These are phyloP conservation scores for Lytechinus pictus DNA, from an alignment of 35 echinoderm and acorn worm genomes.

Conservation along the genomic window DNA sequence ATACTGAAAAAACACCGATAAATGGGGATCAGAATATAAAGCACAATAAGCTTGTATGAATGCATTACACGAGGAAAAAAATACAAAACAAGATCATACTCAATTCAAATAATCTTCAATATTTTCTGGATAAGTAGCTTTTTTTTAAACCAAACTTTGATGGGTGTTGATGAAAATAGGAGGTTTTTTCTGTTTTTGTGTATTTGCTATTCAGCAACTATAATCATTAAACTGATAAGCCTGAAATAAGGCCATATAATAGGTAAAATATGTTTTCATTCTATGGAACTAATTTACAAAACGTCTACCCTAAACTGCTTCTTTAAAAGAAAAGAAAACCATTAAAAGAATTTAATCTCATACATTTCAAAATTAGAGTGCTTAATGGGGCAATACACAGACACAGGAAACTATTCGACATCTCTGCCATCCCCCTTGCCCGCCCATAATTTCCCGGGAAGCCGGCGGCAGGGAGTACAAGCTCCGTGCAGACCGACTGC, in stretches of 20 bases:
- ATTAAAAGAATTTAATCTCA: neutral
- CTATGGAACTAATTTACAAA: neutral
- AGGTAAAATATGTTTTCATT: neutral
- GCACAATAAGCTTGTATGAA: too few relatives aligned
- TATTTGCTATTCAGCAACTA: too few relatives aligned
- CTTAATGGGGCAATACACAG: neutral
- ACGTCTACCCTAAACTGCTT: neutral
- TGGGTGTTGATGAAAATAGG: too few relatives aligned
- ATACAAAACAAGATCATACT: too few relatives aligned
- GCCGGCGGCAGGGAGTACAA: neutral
- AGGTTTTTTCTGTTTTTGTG: too few relatives aligned
- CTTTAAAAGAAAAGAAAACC: neutral
- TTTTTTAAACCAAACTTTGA: too few relatives aligned
- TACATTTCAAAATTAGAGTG: neutral
- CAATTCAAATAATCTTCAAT: too few relatives aligned
- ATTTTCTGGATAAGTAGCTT: too few relatives aligned
- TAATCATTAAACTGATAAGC: neutral
- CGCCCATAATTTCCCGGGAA: conserved; percentile 15
- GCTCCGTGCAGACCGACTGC: neutral
- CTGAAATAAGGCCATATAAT: neutral
- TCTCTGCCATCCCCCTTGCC: neutral
- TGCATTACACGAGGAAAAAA: too few relatives aligned
- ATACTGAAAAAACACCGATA: too few relatives aligned
- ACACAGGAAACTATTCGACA: neutral
- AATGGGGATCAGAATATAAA: too few relatives aligned